Percentiles rank a stretch among this genome's conserved stretches.
phyloP scores from a whole-genome alignment of 2,888 invertebrate genomes.

The Lycocerus yunnanus region DNA sequence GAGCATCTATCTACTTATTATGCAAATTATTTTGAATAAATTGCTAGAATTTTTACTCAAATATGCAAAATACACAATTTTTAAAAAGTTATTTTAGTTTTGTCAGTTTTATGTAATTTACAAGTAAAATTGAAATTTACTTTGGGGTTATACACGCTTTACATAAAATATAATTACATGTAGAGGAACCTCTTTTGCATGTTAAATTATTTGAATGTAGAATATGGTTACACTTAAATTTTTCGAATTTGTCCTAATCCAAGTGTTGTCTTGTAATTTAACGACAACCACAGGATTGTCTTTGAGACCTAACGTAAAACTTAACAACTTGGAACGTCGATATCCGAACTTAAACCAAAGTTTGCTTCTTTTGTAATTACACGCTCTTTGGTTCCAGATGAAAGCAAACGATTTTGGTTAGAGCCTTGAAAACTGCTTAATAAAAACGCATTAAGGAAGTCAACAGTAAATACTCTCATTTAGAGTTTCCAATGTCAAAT shows the following conservation, averaged over 20 bases:
- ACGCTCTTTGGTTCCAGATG: background rate
- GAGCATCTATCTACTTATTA: background rate
- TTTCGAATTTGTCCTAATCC: background rate
- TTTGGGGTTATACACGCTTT: background rate
- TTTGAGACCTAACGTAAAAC: background rate
- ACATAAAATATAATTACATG: background rate
- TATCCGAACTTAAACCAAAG: background rate
- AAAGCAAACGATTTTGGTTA: background rate
- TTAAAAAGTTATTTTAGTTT: background rate
- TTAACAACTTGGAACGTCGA: background rate
- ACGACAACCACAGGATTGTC: background rate
- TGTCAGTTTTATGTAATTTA: background rate
- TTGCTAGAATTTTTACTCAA: background rate
- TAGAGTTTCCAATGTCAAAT: background rate
- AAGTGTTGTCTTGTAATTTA: background rate
- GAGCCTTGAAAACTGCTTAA: background rate
- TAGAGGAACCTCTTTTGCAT: background rate
- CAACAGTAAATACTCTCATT: background rate
- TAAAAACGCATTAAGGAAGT: background rate
- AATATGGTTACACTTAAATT: background rate
- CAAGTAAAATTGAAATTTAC: background rate
- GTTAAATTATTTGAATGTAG: background rate
- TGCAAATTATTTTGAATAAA: background rate
- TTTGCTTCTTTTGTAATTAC: background rate
- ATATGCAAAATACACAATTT: background rate